Conservation (phyloP, 2,888 invertebrate species). For the Cataglyphis albicans region DNA sequence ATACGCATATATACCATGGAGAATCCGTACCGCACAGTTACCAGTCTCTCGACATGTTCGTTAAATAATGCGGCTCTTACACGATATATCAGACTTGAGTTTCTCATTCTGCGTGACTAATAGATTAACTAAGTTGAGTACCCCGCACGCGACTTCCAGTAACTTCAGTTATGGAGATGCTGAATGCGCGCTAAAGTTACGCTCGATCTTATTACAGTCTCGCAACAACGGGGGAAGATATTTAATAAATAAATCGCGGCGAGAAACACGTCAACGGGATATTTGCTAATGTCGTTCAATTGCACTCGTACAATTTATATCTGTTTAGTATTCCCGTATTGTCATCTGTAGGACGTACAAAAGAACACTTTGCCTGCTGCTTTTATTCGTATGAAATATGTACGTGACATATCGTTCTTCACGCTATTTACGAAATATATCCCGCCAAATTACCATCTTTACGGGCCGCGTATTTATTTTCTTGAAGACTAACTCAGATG, state of each 20-base stretch:
- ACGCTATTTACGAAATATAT: slow-evolving; percentile 12
- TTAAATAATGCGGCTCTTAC: slow-evolving; percentile 22
- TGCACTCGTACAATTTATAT: slow-evolving; percentile 21
- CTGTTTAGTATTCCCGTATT: neutral
- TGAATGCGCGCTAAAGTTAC: slow-evolving; percentile 32
- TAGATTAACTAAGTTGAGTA: slow-evolving; percentile 47
- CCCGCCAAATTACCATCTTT: slow-evolving; percentile 21
- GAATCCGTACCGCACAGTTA: neutral
- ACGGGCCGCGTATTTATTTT: slow-evolving; percentile 23
- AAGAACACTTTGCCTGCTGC: neutral
- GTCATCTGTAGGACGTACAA: neutral
- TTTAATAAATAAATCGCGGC: slow-evolving; percentile 23
- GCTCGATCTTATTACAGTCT: slow-evolving; percentile 27
- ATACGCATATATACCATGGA: neutral
- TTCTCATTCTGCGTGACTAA: slow-evolving; percentile 22
- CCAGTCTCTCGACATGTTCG: neutral
- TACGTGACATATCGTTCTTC: neutral
- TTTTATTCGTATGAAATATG: neutral
- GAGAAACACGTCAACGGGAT: neutral
- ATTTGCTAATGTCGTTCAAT: neutral
- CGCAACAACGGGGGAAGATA: neutral
- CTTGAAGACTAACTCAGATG: slow-evolving; percentile 17
- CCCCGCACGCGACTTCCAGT: slow-evolving; percentile 15
- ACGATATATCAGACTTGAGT: slow-evolving; percentile 15
- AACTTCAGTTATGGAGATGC: slow-evolving; percentile 12